phyloP scores from a whole-genome alignment of 2,888 invertebrate species.

The Thumatha senex region DNA sequence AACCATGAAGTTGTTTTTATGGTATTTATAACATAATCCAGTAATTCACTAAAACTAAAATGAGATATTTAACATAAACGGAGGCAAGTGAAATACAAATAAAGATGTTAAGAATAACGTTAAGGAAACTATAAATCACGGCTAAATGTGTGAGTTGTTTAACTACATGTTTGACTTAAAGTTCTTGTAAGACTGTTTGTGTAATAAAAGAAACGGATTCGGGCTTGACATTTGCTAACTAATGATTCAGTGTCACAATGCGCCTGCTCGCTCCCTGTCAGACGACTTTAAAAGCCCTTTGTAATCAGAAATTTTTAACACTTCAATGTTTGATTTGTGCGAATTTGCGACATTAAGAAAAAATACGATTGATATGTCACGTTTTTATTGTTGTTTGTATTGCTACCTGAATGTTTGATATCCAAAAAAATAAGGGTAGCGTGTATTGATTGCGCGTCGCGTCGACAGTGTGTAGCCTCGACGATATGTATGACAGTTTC shows the following conservation, averaged over 20 bases:
- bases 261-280: slow-evolving; percentile 61
- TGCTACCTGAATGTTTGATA: slow-evolving; percentile 74
- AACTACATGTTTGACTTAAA: slow-evolving; percentile 56
- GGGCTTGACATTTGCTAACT: slow-evolving; percentile 73
- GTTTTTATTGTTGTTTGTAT: slow-evolving; percentile 79
- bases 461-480: slow-evolving; percentile 53
- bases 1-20: too few relatives aligned
- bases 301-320: slow-evolving; percentile 76
- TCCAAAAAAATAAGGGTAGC: slow-evolving; percentile 59
- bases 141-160: slow-evolving; percentile 60
- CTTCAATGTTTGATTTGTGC: slow-evolving; percentile 82
- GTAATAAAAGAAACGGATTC: slow-evolving; percentile 56
- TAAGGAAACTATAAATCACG: slow-evolving; percentile 59
- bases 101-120: slow-evolving; percentile 29
- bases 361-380: slow-evolving; percentile 75
- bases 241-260: slow-evolving; percentile 73
- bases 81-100: slow-evolving; percentile 51
- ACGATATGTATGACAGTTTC: slow-evolving; percentile 62
- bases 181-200: slow-evolving; percentile 71
- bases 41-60: background rate
- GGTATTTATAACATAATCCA: slow-evolving; percentile 6
- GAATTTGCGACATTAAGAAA: slow-evolving; percentile 72
- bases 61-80: slow-evolving; percentile 4
- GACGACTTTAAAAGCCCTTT: slow-evolving; percentile 65
- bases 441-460: slow-evolving; percentile 55